Base-by-base conservation (phyloP, 1,140 invertebrate species). In the Ditylenchus dipsaci region DNA sequence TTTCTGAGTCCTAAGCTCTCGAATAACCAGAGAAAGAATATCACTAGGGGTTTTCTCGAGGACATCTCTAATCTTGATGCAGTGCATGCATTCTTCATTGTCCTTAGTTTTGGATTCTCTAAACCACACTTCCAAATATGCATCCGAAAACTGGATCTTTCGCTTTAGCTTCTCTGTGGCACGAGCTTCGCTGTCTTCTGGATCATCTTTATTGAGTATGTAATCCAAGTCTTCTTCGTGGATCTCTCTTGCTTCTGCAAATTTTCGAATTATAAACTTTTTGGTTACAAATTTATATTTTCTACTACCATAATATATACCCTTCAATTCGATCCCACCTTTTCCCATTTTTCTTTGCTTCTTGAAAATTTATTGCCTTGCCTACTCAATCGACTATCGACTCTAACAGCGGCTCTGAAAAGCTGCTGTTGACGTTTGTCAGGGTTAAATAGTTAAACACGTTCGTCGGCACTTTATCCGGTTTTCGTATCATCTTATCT, bases 201-300 rank as follows among this genome's bases (percentile, higher is more conserved):
- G 72, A n/a, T 77, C 49, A 38, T 77, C 73, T 9, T 73, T 61
- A 33, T 67, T 66, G 42, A 56, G 63, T 9, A 23, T 33, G 64
- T 73, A 75, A 3, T 79, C 76, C 43, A 79, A 26, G 67, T 78
- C 77, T 19, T 74, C 65, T 61, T 74, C 66, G 56, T 67, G 38
- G 30, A 79, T 15, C 45, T 77, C 72, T 43, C 43, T 11, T 29
- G 29, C n/a, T 21, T 61, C 59, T 61, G 59, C 61, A 11, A 47
- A n/a, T 38, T 38, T 38, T 62, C 5, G n/a, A 13, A 19, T 23
- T 30, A n/a, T 29, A 15, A 11, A 38, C 21, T 59, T 38, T 47
- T 42, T 60, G 47, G 53, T 63, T 23, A 63, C 43, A 5, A 49
- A 63, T 33, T 61, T 33, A 27, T 33, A n/a, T 43, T n/a, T n/a